Percentiles rank a stretch among this genome's conserved stretches.
These are phyloP conservation scores for Silurus lanzhouensis DNA, from an alignment of 2,797 vertebrate genomes.

Conservation along the genomic window DNA sequence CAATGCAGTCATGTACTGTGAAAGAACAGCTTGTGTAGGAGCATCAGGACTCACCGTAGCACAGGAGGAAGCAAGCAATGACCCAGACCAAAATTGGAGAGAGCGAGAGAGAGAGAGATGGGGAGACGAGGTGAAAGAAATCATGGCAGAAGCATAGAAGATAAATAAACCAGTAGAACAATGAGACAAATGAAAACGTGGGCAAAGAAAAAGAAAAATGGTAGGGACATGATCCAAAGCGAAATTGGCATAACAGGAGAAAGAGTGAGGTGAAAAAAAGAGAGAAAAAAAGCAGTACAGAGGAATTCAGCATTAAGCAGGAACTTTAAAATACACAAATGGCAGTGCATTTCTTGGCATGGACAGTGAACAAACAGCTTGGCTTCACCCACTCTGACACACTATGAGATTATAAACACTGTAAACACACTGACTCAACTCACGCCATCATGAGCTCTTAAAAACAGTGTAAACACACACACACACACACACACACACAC, in stretches of 20 bases:
- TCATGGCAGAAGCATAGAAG: slow-evolving; percentile 51
- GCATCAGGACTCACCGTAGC: slow-evolving; percentile 92
- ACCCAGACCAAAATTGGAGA: slow-evolving; percentile 83
- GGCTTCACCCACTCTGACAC: slow-evolving; percentile 15
- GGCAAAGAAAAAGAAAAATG: slow-evolving; percentile 25
- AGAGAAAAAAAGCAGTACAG: slow-evolving; percentile 51
- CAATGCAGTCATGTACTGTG: slow-evolving; percentile 74
- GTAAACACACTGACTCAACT: slow-evolving; percentile 12
- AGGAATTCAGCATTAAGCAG: slow-evolving; percentile 48
- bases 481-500: slow-evolving; percentile 11
- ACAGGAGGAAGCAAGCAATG: slow-evolving; percentile 91
- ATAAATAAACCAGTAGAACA: slow-evolving; percentile 56
- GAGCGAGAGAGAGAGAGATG: slow-evolving; percentile 55
- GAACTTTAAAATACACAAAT: slow-evolving; percentile 37
- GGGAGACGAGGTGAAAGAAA: slow-evolving; percentile 33
- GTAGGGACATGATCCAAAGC: slow-evolving; percentile 25
- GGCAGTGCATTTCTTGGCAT: slow-evolving; percentile 11
- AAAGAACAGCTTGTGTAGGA: slow-evolving; percentile 70
- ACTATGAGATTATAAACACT: slow-evolving; percentile 14
- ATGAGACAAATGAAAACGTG: slow-evolving; percentile 39
- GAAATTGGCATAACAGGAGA: slow-evolving; percentile 30
- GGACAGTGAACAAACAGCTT: slow-evolving; percentile 29
- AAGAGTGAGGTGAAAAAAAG: slow-evolving; percentile 35
- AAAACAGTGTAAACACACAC: slow-evolving; percentile 12
- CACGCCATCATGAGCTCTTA: not conserved